A percentile compares a stretch with the other conserved stretches of the same genome.
Evolutionary conservation across 2,888 invertebrate species (phyloP).

Genomic region (Caradrina clavipalpis): DNA sequence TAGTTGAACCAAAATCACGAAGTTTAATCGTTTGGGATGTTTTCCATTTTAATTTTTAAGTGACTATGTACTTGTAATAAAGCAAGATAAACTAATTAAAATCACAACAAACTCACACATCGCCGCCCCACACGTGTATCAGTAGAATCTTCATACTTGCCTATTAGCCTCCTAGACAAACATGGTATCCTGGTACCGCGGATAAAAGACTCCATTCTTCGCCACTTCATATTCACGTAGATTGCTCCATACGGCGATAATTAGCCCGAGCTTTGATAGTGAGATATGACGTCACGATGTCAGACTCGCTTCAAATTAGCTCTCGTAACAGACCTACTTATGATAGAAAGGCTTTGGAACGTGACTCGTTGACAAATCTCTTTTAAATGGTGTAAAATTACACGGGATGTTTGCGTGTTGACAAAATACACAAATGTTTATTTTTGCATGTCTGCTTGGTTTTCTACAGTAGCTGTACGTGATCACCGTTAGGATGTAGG

Average conservation of each 20-base stretch:
- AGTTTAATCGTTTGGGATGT: neutral
- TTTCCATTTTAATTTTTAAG: neutral
- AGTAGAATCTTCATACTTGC: neutral
- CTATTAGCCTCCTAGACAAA: conserved; percentile 47
- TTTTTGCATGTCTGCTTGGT: neutral
- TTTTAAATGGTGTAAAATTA: conserved; percentile 20
- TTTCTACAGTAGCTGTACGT: too few relatives aligned
- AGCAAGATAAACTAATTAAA: conserved; percentile 4
- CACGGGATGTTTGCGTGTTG: neutral
- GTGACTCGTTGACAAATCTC: conserved; percentile 21
- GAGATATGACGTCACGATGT: conserved; percentile 43
- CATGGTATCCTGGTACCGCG: conserved; percentile 38
- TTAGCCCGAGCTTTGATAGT: conserved; percentile 64
- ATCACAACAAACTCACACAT: neutral
- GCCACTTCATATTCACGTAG: conserved; percentile 59
- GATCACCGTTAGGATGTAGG: neutral
- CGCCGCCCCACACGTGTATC: neutral
- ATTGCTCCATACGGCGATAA: conserved; percentile 62
- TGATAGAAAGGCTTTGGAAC: conserved; percentile 34
- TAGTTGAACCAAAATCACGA: neutral
- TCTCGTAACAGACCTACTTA: conserved; percentile 48
- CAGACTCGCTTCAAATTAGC: conserved; percentile 55
- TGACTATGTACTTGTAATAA: neutral
- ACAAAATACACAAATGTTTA: conserved; percentile 8
- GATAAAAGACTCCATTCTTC: conserved; percentile 62